Percentiles rank a stretch among this genome's conserved stretches.
These are phyloP conservation scores for Pygathrix nemaeus DNA, from an alignment of 2,113 vertebrate genomes.

Conservation along the genomic window DNA sequence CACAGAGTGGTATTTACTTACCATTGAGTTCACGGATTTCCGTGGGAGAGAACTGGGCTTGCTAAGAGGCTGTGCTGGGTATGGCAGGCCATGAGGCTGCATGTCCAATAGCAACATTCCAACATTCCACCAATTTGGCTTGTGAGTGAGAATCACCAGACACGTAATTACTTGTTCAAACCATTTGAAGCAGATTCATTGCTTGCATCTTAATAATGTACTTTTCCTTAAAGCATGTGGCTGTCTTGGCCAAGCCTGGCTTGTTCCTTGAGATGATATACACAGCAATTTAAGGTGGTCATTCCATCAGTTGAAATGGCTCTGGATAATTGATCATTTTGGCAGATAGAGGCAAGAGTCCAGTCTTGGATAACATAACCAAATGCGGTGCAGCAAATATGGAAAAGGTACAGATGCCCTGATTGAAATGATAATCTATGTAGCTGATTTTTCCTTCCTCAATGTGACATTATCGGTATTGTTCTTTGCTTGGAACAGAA, in stretches of 20 bases:
- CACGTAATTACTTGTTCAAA: neutral
- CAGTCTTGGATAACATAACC: neutral
- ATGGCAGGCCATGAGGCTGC: neutral
- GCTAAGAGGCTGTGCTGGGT: neutral
- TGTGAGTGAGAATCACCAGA: neutral
- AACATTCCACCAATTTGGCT: neutral
- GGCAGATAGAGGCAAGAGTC: neutral
- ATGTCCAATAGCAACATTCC: neutral
- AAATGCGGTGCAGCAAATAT: neutral
- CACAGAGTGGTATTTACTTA: neutral
- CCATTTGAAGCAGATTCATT: neutral
- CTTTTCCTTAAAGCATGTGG: neutral
- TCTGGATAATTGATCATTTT: neutral
- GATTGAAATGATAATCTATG: neutral
- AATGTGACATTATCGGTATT: neutral
- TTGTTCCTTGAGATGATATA: neutral
- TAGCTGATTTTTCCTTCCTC: neutral
- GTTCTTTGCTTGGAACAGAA: neutral
- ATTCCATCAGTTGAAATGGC: neutral
- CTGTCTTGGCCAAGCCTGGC: neutral
- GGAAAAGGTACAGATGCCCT: neutral
- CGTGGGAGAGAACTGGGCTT: neutral
- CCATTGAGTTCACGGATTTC: neutral
- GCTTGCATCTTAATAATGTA: neutral
- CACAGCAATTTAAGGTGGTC: neutral